Base-by-base conservation (phyloP, 2,113 vertebrate genomes). In the Myotis lucifugus region DNA sequence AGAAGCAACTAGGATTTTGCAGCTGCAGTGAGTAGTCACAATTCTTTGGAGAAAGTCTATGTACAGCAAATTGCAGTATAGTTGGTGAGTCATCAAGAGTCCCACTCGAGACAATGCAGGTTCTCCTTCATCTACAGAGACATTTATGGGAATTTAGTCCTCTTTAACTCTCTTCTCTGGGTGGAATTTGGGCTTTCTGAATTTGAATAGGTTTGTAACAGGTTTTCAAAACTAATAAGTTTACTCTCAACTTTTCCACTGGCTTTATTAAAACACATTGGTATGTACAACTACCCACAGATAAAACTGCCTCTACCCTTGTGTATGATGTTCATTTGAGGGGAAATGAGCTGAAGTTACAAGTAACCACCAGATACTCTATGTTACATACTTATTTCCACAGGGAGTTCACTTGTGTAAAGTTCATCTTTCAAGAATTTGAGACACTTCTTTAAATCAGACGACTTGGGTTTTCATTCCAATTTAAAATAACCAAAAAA, bases 381-480 rank as follows among this genome's bases (percentile, higher is more conserved):
- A 85, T 74, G 5, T 69, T 81, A 69, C n/a, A 37, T 27, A 23
- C 23, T 86, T 87, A 73, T 42, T 76, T 93, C 40, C 10, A 61
- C 3, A 89, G 32, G n/a, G 5, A 66, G 34, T 42, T 89, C 9
- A 25, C 86, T 91, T 91, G 46, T 56, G 0, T 87, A n/a, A 94
- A 91, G 3, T 23, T 81, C 78, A 29, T 93, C 74, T 91, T 79
- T 85, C 23, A 91, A 94, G 46, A 88, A 61, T 46, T 91, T 52
- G 56, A 66, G 48, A 79, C 15, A 52, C 8, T 85, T 77, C 42
- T 92, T 54, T 42, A 34, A 85, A 85, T 66, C 40, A 74, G 69
- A 15, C 61, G 27, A 72, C 23, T 61, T 70, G 59, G 37, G 29
- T 91, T 95, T 91, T 27, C 54, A 84, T 93, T 94, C 88, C 34